Evolutionary conservation across 2,113 vertebrate species (phyloP).

Genomic region (Clupea harengus): DNA sequence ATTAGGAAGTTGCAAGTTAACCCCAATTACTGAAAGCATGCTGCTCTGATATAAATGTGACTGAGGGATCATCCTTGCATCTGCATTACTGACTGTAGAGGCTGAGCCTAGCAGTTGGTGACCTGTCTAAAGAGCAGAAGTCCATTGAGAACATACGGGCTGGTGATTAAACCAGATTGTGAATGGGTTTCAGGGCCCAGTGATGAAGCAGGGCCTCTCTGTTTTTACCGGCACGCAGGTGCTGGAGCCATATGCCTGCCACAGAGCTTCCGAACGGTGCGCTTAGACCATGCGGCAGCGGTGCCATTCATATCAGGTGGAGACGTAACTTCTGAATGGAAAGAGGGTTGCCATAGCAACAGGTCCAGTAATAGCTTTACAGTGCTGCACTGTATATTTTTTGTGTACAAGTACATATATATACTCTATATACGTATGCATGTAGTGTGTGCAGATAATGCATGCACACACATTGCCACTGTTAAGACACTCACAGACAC

Average conservation of each 20-base stretch:
- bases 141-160: slow-evolving; percentile 56
- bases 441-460: neutral
- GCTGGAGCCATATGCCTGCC: slow-evolving; percentile 63
- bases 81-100: slow-evolving; percentile 18
- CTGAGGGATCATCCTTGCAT: neutral
- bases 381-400: neutral
- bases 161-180: slow-evolving; percentile 61
- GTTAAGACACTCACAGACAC: neutral
- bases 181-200: slow-evolving; percentile 58
- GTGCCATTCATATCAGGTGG: slow-evolving; percentile 42
- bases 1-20: neutral
- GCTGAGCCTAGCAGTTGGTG: slow-evolving; percentile 56
- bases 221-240: slow-evolving; percentile 56
- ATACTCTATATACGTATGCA: neutral
- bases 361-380: slow-evolving; percentile 20
- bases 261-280: neutral
- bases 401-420: neutral
- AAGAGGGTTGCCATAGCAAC: slow-evolving; percentile 50
- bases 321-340: slow-evolving; percentile 54
- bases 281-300: slow-evolving; percentile 17
- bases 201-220: slow-evolving; percentile 42
- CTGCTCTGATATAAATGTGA: neutral
- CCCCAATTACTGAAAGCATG: neutral
- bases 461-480: neutral
- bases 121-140: slow-evolving; percentile 44